These are phyloP conservation scores for Aphidoletes aphidimyza DNA, from an alignment of 2,888 invertebrate species.

Conservation along the genomic window DNA sequence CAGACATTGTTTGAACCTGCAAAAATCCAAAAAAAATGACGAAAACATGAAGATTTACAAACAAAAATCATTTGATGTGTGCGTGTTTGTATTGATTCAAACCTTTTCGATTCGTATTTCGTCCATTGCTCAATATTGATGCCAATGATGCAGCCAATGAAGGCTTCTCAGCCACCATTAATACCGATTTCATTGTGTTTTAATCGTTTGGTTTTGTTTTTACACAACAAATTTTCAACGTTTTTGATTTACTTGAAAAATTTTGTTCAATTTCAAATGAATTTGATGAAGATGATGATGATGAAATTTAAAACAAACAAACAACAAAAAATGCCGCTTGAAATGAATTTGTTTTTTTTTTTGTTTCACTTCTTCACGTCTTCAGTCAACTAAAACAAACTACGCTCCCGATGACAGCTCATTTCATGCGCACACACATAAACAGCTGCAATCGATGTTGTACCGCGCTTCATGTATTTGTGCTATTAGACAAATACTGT, in stretches of 20 bases:
- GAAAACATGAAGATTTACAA: background rate
- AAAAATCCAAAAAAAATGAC: background rate
- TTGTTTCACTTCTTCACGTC: background rate
- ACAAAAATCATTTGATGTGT: background rate
- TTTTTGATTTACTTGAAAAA: background rate
- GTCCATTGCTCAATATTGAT: conserved; percentile 89
- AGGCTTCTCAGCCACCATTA: conserved; percentile 99
- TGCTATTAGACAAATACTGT: conserved; percentile 44
- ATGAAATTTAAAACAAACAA: too few relatives aligned
- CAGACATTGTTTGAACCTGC: conserved; percentile 89
- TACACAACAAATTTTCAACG: too few relatives aligned
- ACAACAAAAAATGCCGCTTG: background rate
- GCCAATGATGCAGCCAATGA: conserved; percentile 95
- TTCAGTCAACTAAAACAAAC: conserved; percentile 45
- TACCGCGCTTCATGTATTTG: background rate
- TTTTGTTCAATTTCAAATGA: background rate
- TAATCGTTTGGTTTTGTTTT: background rate
- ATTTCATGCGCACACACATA: background rate
- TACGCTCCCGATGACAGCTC: conserved; percentile 12
- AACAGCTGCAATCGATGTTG: too few relatives aligned
- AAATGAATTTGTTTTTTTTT: background rate
- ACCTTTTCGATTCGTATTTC: conserved; percentile 81
- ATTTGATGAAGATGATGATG: background rate
- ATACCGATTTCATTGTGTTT: conserved; percentile 79
- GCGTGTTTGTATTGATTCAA: conserved; percentile 60